Evolutionary conservation across 2,888 invertebrate genomes (phyloP), one percentile per base, ranked within the genome.

Genomic region (Dynastes grantii): DNA sequence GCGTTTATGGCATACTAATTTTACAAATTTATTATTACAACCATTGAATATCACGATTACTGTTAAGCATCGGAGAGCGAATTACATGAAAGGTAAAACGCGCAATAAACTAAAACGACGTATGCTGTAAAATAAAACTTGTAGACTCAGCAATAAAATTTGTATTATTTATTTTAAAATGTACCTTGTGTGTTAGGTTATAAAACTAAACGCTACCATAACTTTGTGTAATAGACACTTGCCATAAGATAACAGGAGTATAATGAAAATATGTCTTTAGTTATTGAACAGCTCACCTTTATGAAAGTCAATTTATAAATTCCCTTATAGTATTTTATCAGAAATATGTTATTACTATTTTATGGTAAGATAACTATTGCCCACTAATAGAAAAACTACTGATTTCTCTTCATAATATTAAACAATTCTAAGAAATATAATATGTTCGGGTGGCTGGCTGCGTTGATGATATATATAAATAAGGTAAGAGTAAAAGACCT

Each of bases 11-110:
- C 40, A 58, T 40, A 73, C 45, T 73, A 58, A 73, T 73, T 73
- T 73, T 58, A 73, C 58, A 73, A 61, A 16, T 73, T 73, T 73
- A 73, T 58, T 73, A 58, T 73, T 73, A 55, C 73, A 61, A 61
- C 40, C 58, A 73, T 16, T 73, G 58, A 73, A 37, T 67, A 58
- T 16, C 55, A 58, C 37, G n/a, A 16, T 71, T 55, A n/a, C 22
- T 27, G 9, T 73, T 22, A 61, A 58, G 40, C 58, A 11, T 8
- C 40, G 55, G 58, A 13, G 58, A 58, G 58, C 58, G 13, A 73
- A 73, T 58, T 37, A 11, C 40, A 61, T 61, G 40, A 40, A 58
- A 73, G 37, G 58, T 73, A 73, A 71, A 73, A 37, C 73, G 6
- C 8, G 58, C 40, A 73, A 16, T 73, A 73, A 58, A 58, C 55